Evolutionary conservation across 2,113 vertebrate genomes (phyloP).

Genomic region (Carollia perspicillata): DNA sequence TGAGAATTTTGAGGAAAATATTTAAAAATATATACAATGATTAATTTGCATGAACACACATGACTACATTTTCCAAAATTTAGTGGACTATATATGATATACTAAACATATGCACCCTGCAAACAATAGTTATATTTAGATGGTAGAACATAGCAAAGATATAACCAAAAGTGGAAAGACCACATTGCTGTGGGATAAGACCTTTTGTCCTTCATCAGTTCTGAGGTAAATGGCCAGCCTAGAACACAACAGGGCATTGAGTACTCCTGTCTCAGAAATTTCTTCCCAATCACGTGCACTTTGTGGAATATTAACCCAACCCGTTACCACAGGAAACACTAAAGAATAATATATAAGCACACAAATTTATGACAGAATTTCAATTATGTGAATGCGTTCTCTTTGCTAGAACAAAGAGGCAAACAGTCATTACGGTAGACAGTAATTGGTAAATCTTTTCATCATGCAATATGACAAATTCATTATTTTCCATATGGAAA

Average conservation of each 20-base stretch:
- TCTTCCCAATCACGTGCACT: slow-evolving; percentile 65
- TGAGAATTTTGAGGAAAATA: slow-evolving; percentile 70
- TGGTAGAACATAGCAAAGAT: slow-evolving; percentile 79
- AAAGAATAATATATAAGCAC: slow-evolving; percentile 71
- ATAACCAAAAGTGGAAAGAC: slow-evolving; percentile 69
- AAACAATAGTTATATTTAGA: slow-evolving; percentile 81
- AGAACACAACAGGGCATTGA: slow-evolving; percentile 80
- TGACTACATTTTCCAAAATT: slow-evolving; percentile 79
- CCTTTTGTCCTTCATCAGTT: slow-evolving; percentile 61
- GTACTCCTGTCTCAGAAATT: slow-evolving; percentile 72
- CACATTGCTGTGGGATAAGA: slow-evolving; percentile 76
- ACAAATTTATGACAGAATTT: slow-evolving; percentile 61
- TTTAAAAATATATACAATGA: slow-evolving; percentile 63
- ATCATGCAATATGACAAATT: slow-evolving; percentile 9
- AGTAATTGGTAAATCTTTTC: slow-evolving; percentile 24
- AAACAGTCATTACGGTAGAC: slow-evolving; percentile 49
- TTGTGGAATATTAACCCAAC: slow-evolving; percentile 59
- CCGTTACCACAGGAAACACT: slow-evolving; percentile 24
- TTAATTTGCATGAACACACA: slow-evolving; percentile 82
- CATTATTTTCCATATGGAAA: slow-evolving; percentile 44
- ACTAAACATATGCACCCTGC: slow-evolving; percentile 80
- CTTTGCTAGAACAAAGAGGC: neutral
- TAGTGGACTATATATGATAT: slow-evolving; percentile 79
- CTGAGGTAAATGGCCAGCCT: slow-evolving; percentile 74
- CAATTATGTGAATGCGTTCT: slow-evolving; percentile 48